A percentile compares a stretch with the other conserved stretches of the same genome.
phyloP scores from a whole-genome alignment of 2,888 invertebrate species.

The Orthosia gracilis region DNA sequence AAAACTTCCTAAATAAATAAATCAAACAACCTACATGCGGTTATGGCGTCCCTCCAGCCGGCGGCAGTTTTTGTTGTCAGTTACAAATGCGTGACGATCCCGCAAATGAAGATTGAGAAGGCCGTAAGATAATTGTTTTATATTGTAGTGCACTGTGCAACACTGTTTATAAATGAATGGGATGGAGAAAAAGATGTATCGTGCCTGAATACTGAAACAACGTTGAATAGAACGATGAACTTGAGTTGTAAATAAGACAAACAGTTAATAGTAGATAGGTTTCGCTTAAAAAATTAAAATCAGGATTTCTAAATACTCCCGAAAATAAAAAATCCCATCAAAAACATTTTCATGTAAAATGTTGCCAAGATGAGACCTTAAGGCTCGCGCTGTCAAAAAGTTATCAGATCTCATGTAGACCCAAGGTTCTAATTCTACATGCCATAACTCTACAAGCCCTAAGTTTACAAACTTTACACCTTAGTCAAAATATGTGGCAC shows the following conservation, averaged over 20 bases:
- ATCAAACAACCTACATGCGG: slow-evolving; percentile 63
- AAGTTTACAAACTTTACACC: too few species aligned
- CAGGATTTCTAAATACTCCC: background rate
- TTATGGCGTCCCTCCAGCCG: slow-evolving; percentile 64
- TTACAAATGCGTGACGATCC: slow-evolving; percentile 79
- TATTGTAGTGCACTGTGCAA: slow-evolving; percentile 7
- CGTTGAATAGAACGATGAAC: background rate
- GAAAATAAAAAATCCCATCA: too few species aligned
- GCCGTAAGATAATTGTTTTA: slow-evolving; percentile 5
- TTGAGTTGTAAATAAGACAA: background rate
- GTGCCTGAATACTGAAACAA: background rate
- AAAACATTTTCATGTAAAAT: too few species aligned
- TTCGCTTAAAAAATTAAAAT: background rate
- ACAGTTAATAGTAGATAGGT: background rate
- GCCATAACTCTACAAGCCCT: too few species aligned
- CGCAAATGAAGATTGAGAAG: slow-evolving; percentile 73
- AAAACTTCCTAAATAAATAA: slow-evolving; percentile 54
- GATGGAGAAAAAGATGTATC: background rate
- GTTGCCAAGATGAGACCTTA: too few species aligned
- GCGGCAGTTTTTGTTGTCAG: slow-evolving; percentile 77
- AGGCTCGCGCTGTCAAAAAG: too few species aligned
- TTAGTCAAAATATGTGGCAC: too few species aligned
- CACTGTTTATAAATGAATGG: background rate
- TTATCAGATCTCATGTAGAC: too few species aligned
- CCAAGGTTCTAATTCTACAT: too few species aligned